These are phyloP conservation scores for Philotrypesis tridentata DNA, from an alignment of 1,140 invertebrate genomes.

Conservation along the genomic window DNA sequence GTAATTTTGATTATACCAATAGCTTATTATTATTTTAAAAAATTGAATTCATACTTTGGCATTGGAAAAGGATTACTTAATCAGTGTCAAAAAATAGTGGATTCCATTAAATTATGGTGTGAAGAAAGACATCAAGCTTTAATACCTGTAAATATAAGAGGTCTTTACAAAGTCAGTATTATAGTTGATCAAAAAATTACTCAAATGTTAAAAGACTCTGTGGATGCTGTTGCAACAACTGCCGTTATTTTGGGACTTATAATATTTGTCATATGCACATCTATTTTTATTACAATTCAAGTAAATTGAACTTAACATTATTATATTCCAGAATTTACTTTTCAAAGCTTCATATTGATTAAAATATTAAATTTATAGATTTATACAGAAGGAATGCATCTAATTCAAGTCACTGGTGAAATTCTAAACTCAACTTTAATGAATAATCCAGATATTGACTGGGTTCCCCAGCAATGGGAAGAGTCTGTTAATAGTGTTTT, in stretches of 20 bases:
- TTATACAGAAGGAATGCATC: slow-evolving; percentile 95
- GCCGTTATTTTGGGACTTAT: slow-evolving; percentile 76
- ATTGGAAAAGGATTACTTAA: slow-evolving; percentile 68
- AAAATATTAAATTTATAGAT: slow-evolving; percentile 77
- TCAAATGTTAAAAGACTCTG: slow-evolving; percentile 72
- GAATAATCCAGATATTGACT: slow-evolving; percentile 87
- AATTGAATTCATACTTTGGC: slow-evolving; percentile 73
- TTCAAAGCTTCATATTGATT: slow-evolving; percentile 21
- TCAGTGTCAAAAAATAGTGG: slow-evolving; percentile 56
- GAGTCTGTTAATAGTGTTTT: slow-evolving; percentile 89
- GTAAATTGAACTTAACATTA: slow-evolving; percentile 59
- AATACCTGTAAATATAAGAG: slow-evolving; percentile 77
- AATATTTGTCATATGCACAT: slow-evolving; percentile 71
- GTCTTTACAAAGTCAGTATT: slow-evolving; percentile 74
- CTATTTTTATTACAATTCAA: slow-evolving; percentile 78
- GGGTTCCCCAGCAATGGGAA: slow-evolving; percentile 80
- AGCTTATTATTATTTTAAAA: slow-evolving; percentile 78
- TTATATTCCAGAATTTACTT: slow-evolving; percentile 2
- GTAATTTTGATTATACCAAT: slow-evolving; percentile 80
- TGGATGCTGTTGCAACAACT: slow-evolving; percentile 77
- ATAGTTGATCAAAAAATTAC: slow-evolving; percentile 73
- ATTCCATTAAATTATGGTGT: slow-evolving; percentile 67
- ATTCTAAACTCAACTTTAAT: slow-evolving; percentile 92
- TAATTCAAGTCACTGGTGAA: slow-evolving; percentile 91
- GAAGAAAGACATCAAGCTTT: slow-evolving; percentile 73